Evolutionary conservation across 35 echinoderm and acorn worm genomes (phyloP).

Genomic region (Ophiothrix spiculata): DNA sequence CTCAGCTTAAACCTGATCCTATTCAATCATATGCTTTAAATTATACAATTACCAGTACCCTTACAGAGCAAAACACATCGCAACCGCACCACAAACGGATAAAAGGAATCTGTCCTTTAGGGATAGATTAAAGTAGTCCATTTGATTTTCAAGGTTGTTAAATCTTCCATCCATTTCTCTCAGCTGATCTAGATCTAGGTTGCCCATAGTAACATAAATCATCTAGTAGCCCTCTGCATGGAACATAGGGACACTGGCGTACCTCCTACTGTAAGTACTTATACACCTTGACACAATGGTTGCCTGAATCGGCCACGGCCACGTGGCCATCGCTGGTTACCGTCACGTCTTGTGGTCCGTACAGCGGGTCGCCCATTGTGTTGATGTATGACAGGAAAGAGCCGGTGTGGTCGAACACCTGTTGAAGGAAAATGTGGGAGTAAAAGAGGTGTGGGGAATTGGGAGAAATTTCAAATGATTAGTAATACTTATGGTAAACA

Average conservation of each 20-base stretch:
- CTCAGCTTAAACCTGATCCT: no score
- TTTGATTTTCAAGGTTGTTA: no score
- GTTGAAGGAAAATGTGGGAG: background rate
- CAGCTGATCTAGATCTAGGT: background rate
- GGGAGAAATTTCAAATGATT: no score
- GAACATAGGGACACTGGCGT: slow-evolving; percentile 93
- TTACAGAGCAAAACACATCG: no score
- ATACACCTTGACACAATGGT: slow-evolving; percentile 99
- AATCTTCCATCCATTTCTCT: slow-evolving; percentile 2
- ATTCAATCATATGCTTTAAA: no score
- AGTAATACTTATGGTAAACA: no score
- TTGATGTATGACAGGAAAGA: slow-evolving; percentile 96
- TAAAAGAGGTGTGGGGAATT: background rate
- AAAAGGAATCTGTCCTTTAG: no score
- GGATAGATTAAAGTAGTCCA: no score
- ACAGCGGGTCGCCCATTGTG: slow-evolving; percentile 90
- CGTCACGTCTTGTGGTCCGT: slow-evolving; percentile 84
- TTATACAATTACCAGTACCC: no score
- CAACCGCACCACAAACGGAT: no score
- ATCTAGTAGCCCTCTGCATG: slow-evolving; percentile 91
- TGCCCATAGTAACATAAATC: slow-evolving; percentile 11
- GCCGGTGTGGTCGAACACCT: slow-evolving; percentile 92
- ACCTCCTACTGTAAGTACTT: slow-evolving; percentile 99
- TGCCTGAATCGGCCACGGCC: slow-evolving; percentile 92
- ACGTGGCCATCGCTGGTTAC: slow-evolving; percentile 93